Conservation (phyloP, 92 coral and sea anemone species). For the Epizoanthus scotinus region DNA sequence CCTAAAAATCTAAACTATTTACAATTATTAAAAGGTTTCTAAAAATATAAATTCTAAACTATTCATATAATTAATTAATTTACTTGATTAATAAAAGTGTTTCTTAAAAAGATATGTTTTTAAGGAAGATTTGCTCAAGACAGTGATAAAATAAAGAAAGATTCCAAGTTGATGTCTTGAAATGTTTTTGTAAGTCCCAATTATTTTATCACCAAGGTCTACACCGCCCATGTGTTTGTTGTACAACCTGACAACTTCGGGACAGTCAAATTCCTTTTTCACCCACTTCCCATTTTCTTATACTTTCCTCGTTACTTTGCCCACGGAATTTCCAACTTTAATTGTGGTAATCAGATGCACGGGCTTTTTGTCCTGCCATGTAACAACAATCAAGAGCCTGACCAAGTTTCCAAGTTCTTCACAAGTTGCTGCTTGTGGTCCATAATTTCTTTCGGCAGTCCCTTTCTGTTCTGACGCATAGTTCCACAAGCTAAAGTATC, state of each 20-base stretch:
- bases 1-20: no score
- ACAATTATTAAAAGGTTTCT: no score
- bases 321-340: background rate
- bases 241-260: constrained; percentile 21
- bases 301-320: constrained; percentile 18
- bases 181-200: background rate
- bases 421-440: constrained; percentile 34
- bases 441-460: constrained; percentile 39
- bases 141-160: background rate
- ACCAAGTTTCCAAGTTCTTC: constrained; percentile 15
- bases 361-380: constrained; percentile 63
- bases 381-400: constrained; percentile 20
- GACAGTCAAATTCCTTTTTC: background rate
- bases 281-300: constrained; percentile 1
- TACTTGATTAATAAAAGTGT: no score
- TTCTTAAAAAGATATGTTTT: no score
- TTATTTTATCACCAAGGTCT: constrained; percentile 34
- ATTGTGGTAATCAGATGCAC: constrained; percentile 34
- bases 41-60: no score
- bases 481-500: constrained; percentile 52
- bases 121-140: no score
- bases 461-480: constrained; percentile 35
- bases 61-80: no score
- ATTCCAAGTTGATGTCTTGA: background rate
- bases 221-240: constrained; percentile 43